Base-by-base conservation (phyloP, 2,888 invertebrate genomes). In the Salpingus planirostris region DNA sequence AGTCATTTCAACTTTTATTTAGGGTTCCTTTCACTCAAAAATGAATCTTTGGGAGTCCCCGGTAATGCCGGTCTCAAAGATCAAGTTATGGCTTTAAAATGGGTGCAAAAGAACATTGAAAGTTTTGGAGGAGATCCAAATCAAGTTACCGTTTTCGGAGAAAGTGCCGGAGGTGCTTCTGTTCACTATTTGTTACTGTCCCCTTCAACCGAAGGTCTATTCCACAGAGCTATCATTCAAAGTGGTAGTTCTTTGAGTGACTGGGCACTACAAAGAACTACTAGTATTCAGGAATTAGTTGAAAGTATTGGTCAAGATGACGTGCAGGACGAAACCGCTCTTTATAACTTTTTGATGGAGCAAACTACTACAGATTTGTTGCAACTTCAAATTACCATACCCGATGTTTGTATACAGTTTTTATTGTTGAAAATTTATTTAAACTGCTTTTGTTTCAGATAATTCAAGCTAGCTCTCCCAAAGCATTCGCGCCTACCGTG, bases 21-120 rank as follows among this genome's bases (percentile, higher is more conserved):
- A 68, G 68, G 68, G 13, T 69, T 69, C 30, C 53, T 68, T 11
- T 60, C 60, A n/a, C 49, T 69, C 1, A 56, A 61, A 27, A 66
- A 69, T 38, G 47, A 58, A 2, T 50, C 59, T 2, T 47, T 67
- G 7, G 57, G 60, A 31, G 57, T 68, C 28, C 66, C 68, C 0
- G 68, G 68, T 2, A 69, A 69, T 50, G 65, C 67, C 0, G 68
- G 66, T 2, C 48, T 69, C 0, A 68, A 68, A 49, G 69, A 69
- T 47, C 64, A 66, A 49, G 55, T 67, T 1, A 40, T 68, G 47
- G 68, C 67, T 1, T 40, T 69, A 15, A 62, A 62, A 34, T 69
- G 69, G 68, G 54, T 69, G 0, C 64, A 67, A 38, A 49, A 52
- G 1, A 69, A 69, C 40, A 65, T 67, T 11, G 37, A 49, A 2